Evolutionary conservation across 2,113 vertebrate genomes (phyloP).

Genomic region (Cyphomyrus discorhynchus): DNA sequence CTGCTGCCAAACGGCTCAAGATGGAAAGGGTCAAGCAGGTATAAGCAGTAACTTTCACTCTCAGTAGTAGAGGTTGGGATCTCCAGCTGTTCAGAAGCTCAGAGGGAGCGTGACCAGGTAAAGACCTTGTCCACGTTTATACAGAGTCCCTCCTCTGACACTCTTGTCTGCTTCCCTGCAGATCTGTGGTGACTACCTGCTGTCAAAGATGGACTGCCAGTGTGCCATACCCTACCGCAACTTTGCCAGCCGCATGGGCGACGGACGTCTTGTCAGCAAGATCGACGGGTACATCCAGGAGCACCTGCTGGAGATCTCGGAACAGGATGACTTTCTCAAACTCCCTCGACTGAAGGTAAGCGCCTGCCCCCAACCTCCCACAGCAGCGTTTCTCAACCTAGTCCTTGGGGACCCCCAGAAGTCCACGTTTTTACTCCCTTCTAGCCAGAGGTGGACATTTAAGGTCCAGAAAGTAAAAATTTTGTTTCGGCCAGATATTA

Average conservation of each 20-base stretch:
- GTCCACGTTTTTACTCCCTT: too few relatives aligned
- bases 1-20: conserved; percentile 92
- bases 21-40: conserved; percentile 98
- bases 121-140: not conserved
- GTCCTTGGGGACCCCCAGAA: not conserved
- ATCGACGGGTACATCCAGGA: conserved; percentile 92
- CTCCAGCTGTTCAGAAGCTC: not conserved
- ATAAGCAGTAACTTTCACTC: not conserved
- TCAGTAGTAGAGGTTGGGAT: not conserved
- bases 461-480: not conserved
- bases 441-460: too few relatives aligned
- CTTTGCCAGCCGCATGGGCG: conserved; percentile 90
- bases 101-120: not conserved
- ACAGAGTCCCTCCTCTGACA: not conserved
- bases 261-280: conserved; percentile 77
- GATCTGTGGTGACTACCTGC: conserved; percentile 97
- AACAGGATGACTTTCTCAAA: conserved; percentile 97
- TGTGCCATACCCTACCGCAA: conserved; percentile 93
- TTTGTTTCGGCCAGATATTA: not conserved
- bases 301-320: conserved; percentile 85
- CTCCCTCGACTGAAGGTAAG: conserved; percentile 91
- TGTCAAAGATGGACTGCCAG: conserved; percentile 85
- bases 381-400: not conserved
- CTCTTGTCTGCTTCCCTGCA: conserved; percentile 32
- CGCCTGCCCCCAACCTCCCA: not conserved